Base-by-base conservation (phyloP, 2,888 invertebrate genomes). In the Tetanocera ferruginea region DNA sequence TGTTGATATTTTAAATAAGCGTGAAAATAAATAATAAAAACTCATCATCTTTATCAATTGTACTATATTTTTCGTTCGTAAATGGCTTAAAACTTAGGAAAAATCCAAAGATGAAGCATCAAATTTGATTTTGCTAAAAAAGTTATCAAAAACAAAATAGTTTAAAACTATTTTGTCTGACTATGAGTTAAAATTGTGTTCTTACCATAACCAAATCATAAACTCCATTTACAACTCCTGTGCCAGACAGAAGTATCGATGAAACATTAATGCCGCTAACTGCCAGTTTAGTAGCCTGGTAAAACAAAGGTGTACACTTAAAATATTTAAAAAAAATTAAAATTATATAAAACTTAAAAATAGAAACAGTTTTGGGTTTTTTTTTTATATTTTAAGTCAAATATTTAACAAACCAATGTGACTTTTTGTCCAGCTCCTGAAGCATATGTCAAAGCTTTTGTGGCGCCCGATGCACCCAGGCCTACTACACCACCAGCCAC, bases 171-270 rank as follows among this genome's bases (percentile, higher is more conserved):
- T 14, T 11, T 6, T 43, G 43, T 11, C 11, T 3, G 2, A 43
- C 11, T 11, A 11, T 25, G 43, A 17, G 31, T 60, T 73, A n/a
- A 23, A 17, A 60, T 25, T 23, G 55, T 17, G n/a, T 23, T 31
- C 80, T 82, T 80, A 88, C 88, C 84, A 88, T 76, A 60, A 84
- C 28, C 19, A 88, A 75, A 76, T 88, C 88, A 0, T 85, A 51
- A 8, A 84, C 67, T 9, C 87, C 85, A 77, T 85, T 85, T 28
- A 82, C 84, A 5, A 86, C 76, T 9, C 88, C 86, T 34, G 84
- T 83, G 25, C 87, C 88, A 9, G 88, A 88, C 3, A 88, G 67
- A 28, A 86, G 71, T 77, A 87, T 84, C 0, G 85, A 83, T 3
- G 88, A 84, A 11, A 87, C 83, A 79, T 88, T 88, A 79, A 88